Evolutionary conservation across 2,113 vertebrate species (phyloP).

Genomic region (Vulpes ferrilata): DNA sequence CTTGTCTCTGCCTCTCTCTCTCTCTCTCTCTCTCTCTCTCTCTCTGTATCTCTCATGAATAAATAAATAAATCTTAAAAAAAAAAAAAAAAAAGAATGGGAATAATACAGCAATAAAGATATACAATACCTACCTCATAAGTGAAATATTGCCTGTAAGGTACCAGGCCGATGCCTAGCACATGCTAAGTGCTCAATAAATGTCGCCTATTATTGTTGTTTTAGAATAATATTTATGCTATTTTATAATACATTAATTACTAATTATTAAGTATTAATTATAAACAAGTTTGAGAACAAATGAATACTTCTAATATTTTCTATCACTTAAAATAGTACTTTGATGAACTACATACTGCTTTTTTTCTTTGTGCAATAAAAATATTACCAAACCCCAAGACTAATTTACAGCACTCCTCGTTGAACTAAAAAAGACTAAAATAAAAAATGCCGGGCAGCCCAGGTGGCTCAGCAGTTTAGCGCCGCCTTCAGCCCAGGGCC

Average conservation of each 20-base stretch:
- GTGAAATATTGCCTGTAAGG: conserved; percentile 23
- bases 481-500: too few relatives aligned
- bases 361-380: background rate
- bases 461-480: too few relatives aligned
- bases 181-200: background rate
- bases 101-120: background rate
- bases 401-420: background rate
- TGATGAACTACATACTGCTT: background rate
- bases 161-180: background rate
- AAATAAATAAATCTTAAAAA: too few relatives aligned
- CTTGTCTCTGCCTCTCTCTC: too few relatives aligned
- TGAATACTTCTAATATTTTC: background rate
- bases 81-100: background rate
- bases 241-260: background rate
- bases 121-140: background rate
- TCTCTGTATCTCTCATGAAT: too few relatives aligned
- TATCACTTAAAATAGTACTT: conserved; percentile 29
- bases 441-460: background rate
- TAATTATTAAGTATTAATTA: background rate
- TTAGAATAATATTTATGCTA: background rate
- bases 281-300: conserved; percentile 10
- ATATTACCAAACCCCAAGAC: background rate
- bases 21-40: too few relatives aligned
- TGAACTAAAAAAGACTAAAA: background rate
- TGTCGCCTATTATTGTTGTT: background rate